Base-by-base conservation (phyloP, 2,888 invertebrate species). In the Andrena bucephala region DNA sequence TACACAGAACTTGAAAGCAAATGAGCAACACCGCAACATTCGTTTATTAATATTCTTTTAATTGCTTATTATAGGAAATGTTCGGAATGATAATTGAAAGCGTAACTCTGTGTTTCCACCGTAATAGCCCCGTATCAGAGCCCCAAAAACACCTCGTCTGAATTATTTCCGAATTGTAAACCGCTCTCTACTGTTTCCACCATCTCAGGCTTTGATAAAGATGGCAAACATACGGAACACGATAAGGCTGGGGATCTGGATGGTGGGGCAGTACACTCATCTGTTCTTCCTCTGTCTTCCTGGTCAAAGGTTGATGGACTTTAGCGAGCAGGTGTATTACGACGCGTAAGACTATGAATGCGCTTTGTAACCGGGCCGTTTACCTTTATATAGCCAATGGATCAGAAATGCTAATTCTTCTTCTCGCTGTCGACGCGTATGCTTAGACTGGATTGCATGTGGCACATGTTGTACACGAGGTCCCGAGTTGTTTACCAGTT, bases 251-350 rank as follows among this genome's bases (percentile, higher is more conserved):
- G 4, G 16, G 1, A 29, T 13, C 16, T 63, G 24, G 42, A 1
- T 20, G 2, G 2, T 52, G 8, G 72, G 59, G 8, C 62, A 63
- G 24, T 4, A 63, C 24, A 7, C 31, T 36, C 71, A 72, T 52
- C 29, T 72, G 24, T 72, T 72, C 52, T 52, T n/a, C 29, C n/a
- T 72, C 7, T 62, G 60, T 24, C 27, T 63, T 33, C 60, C 50
- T 10, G 71, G 71, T 6, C 71, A 72, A 10, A 72, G 50, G 0
- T 20, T 70, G 20, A n/a, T 48, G n/a, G 20, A 70, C 13, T 29
- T 10, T 20, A 60, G 70, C 60, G 60, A 29, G 13, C 27, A 60
- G 2, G 8, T 70, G 0, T 60, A 60, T 20, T 48, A 48, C 42
- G 70, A 70, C n/a, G 27, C 24, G 70, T 70, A 70, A 60, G 60